These are phyloP conservation scores for Anableps anableps DNA, from an alignment of 2,797 vertebrate genomes.

Conservation along the genomic window DNA sequence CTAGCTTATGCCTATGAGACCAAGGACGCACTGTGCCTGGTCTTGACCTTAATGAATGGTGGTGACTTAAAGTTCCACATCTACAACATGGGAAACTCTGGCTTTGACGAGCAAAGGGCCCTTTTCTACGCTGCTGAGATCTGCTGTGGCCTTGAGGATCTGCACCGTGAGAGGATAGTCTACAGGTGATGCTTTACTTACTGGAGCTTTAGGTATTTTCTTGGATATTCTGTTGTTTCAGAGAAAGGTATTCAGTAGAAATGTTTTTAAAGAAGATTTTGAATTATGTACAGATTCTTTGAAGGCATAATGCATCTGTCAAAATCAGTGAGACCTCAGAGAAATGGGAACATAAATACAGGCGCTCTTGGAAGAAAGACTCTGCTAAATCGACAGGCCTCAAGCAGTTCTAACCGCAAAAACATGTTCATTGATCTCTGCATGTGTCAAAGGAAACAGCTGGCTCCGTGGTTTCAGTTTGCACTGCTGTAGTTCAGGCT, in stretches of 20 bases:
- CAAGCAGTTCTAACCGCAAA: not conserved
- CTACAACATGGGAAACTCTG: conserved; percentile 92
- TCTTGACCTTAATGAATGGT: conserved; percentile 94
- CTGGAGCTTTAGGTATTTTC: not conserved
- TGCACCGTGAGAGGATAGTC: conserved; percentile 91
- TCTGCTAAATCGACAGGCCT: not conserved
- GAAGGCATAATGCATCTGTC: not conserved
- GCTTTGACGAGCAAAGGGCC: conserved; percentile 91
- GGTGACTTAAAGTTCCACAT: conserved; percentile 96
- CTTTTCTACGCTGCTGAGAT: conserved; percentile 95
- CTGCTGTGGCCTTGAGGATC: conserved; percentile 91
- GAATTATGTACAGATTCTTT: not conserved
- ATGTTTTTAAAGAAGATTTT: not conserved
- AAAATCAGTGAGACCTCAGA: not conserved
- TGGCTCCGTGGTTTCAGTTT: conserved; percentile 20
- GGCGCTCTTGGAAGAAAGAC: not conserved
- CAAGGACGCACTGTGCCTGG: conserved; percentile 91
- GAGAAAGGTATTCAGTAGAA: not conserved
- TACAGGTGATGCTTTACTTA: conserved; percentile 83
- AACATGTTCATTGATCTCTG: conserved; percentile 5
- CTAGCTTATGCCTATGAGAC: conserved; percentile 93
- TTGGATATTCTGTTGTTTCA: conserved; percentile 9
- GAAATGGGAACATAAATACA: not conserved
- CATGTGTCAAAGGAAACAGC: not conserved
- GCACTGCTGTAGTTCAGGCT: not conserved